phyloP scores from a whole-genome alignment of 2,113 vertebrate genomes.

The Oreochromis niloticus region DNA sequence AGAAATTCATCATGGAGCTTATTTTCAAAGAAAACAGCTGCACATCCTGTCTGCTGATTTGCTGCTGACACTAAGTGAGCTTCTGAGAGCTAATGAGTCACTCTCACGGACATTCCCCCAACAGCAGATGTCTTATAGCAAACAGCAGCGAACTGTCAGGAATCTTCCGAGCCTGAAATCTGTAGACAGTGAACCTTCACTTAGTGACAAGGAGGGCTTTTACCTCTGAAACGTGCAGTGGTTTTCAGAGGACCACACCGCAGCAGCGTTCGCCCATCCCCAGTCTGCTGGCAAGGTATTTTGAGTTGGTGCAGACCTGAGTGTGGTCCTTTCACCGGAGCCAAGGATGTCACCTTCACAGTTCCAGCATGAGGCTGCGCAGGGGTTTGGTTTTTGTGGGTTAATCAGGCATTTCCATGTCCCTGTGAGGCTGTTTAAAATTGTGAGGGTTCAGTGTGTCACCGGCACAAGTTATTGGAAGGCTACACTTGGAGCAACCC shows the following conservation, averaged over 20 bases:
- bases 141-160: not conserved
- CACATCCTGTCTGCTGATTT: constrained; percentile 44
- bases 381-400: constrained; percentile 36
- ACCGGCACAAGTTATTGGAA: constrained; percentile 31
- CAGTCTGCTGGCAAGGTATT: not conserved
- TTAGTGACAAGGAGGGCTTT: constrained; percentile 56
- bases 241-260: constrained; percentile 38
- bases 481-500: not conserved
- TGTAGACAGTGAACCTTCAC: constrained; percentile 27
- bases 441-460: constrained; percentile 47
- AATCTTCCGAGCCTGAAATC: constrained; percentile 30
- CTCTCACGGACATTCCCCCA: constrained; percentile 17
- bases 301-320: not conserved
- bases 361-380: constrained; percentile 19
- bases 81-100: constrained; percentile 33
- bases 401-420: constrained; percentile 20
- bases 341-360: constrained; percentile 67
- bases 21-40: constrained; percentile 54
- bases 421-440: not conserved
- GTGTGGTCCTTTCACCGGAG: constrained; percentile 44
- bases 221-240: constrained; percentile 9
- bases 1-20: constrained; percentile 29
- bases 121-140: constrained; percentile 48
- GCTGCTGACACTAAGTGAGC: constrained; percentile 24
- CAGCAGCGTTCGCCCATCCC: not conserved